Evolutionary conservation across 1,140 invertebrate species (phyloP).

Genomic region (Hylaeus anthracinus): DNA sequence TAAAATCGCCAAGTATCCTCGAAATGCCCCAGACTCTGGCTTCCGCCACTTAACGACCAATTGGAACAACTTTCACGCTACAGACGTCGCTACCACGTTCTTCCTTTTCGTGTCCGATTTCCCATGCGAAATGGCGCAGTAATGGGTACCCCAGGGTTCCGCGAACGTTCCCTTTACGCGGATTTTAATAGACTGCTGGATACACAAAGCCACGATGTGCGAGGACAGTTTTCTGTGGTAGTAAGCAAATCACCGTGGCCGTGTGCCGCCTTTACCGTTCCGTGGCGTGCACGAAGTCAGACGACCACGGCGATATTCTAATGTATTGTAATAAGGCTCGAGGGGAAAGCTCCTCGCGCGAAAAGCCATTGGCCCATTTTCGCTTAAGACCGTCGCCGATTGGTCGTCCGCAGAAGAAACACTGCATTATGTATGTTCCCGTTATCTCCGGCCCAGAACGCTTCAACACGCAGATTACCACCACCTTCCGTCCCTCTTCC

Average conservation of each 20-base stretch:
- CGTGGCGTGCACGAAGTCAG: conserved; percentile 12
- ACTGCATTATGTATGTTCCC: conserved; percentile 73
- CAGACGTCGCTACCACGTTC: too few species aligned
- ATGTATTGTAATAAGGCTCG: conserved; percentile 67
- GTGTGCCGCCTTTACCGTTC: background rate
- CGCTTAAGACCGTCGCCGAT: conserved; percentile 61
- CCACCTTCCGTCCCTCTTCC: conserved; percentile 48
- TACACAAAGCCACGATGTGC: conserved; percentile 12
- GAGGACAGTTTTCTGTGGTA: conserved; percentile 5
- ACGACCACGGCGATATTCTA: conserved; percentile 60
- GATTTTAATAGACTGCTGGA: background rate
- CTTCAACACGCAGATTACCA: conserved; percentile 70
- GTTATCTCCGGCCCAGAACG: conserved; percentile 65
- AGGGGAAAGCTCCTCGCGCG: conserved; percentile 50
- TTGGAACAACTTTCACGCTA: too few species aligned
- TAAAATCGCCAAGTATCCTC: too few species aligned
- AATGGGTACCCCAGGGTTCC: too few species aligned
- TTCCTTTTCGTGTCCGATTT: too few species aligned
- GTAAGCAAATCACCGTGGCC: conserved; percentile 23
- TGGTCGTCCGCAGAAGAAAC: conserved; percentile 67
- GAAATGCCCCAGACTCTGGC: too few species aligned
- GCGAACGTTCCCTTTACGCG: too few species aligned
- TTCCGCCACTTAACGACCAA: too few species aligned
- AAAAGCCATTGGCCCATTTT: conserved; percentile 67
- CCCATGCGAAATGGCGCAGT: too few species aligned